Percentiles rank a stretch among this genome's conserved stretches.
These are phyloP conservation scores for Egretta garzetta DNA, from an alignment of 2,113 vertebrate species.

Conservation along the genomic window DNA sequence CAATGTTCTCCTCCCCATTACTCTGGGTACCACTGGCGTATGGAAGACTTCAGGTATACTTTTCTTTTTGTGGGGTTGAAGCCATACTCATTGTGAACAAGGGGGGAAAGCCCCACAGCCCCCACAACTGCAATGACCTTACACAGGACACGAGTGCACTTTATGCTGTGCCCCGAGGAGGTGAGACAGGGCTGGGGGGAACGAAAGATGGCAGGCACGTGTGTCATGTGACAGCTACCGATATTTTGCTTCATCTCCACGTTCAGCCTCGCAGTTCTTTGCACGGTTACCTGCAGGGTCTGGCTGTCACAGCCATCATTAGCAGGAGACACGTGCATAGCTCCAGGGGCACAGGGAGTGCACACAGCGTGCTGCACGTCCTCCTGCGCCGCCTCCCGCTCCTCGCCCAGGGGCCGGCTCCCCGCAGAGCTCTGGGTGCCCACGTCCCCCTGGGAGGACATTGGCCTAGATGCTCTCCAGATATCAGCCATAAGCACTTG, in stretches of 20 bases:
- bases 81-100: neutral
- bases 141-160: fast-evolving
- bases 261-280: neutral
- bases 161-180: neutral
- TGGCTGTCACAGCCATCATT: neutral
- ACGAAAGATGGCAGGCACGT: fast-evolving
- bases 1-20: neutral
- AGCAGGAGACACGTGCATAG: neutral
- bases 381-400: neutral
- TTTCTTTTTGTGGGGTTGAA: neutral
- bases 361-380: fast-evolving
- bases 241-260: neutral
- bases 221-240: neutral
- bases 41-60: neutral
- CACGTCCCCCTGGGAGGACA: neutral
- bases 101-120: neutral
- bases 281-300: fast-evolving
- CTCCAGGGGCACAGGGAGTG: neutral
- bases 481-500: neutral
- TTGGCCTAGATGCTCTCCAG: neutral
- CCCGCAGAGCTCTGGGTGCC: neutral
- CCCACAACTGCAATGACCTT: neutral
- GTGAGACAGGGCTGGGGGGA: neutral
- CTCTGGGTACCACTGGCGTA: neutral
- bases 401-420: neutral